Evolutionary conservation across 2,797 vertebrate species (phyloP).

Genomic region (Gymnothorax javanicus): DNA sequence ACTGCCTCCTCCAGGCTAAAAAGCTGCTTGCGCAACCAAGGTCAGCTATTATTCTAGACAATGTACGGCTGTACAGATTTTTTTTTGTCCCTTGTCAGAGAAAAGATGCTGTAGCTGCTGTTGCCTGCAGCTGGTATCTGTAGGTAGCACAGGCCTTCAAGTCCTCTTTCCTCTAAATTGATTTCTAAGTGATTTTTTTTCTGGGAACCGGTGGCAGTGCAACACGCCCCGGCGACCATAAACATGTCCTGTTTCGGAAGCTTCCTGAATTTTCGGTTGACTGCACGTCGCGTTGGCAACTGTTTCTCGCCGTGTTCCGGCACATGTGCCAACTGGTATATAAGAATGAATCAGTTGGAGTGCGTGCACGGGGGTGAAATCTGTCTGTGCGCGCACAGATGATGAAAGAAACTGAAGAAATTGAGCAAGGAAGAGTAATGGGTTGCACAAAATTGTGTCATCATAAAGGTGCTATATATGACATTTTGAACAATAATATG

Average conservation of each 20-base stretch:
- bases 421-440: neutral
- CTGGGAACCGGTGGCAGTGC: neutral
- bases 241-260: constrained; percentile 26
- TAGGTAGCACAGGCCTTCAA: constrained; percentile 1
- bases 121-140: neutral
- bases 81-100: neutral
- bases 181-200: neutral
- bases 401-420: neutral
- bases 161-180: neutral
- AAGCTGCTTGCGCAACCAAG: neutral
- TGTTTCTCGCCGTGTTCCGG: neutral
- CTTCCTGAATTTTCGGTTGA: constrained; percentile 36
- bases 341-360: neutral
- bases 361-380: neutral
- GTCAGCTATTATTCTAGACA: constrained; percentile 2
- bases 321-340: neutral
- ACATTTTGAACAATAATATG: no score
- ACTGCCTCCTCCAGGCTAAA: neutral
- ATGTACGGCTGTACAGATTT: neutral
- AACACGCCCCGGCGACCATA: neutral
- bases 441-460: no score
- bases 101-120: neutral
- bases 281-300: neutral
- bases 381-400: neutral
- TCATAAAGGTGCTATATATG: no score